A percentile compares a stretch with the other conserved stretches of the same genome.
These are phyloP conservation scores for Tiliacea aurago DNA, from an alignment of 2,888 invertebrate genomes.

Conservation along the genomic window DNA sequence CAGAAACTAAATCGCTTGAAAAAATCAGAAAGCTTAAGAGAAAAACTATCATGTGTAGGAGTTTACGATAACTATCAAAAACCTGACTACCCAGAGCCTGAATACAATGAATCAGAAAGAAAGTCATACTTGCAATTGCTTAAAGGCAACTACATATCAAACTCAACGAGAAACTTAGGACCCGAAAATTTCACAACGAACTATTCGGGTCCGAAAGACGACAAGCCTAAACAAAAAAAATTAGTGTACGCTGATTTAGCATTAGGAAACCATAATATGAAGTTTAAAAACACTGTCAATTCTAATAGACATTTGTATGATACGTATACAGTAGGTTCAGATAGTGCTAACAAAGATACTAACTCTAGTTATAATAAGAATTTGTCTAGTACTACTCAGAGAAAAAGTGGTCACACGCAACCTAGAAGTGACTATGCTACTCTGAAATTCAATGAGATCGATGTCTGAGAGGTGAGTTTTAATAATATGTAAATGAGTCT, in stretches of 20 bases:
- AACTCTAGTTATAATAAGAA: slow-evolving; percentile 85
- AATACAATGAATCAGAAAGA: slow-evolving; percentile 85
- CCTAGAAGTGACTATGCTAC: slow-evolving; percentile 88
- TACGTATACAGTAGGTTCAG: slow-evolving; percentile 87
- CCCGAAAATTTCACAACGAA: slow-evolving; percentile 82
- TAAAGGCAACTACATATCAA: slow-evolving; percentile 89
- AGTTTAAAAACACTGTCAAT: slow-evolving; percentile 90
- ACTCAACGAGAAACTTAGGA: slow-evolving; percentile 85
- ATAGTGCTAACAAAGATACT: slow-evolving; percentile 84
- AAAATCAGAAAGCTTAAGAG: slow-evolving; percentile 88
- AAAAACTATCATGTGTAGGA: slow-evolving; percentile 88
- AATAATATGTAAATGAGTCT: not conserved
- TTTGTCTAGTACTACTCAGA: slow-evolving; percentile 80
- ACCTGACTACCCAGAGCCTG: slow-evolving; percentile 86
- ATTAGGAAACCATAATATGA: slow-evolving; percentile 90
- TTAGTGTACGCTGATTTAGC: slow-evolving; percentile 90
- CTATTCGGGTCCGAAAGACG: slow-evolving; percentile 84
- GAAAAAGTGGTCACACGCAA: slow-evolving; percentile 70
- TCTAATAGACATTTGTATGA: slow-evolving; percentile 90
- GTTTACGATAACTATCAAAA: slow-evolving; percentile 88
- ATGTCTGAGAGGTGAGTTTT: slow-evolving; percentile 88
- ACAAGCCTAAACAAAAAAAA: slow-evolving; percentile 87
- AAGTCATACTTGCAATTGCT: slow-evolving; percentile 86
- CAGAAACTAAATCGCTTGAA: slow-evolving; percentile 87
- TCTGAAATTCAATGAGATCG: slow-evolving; percentile 89